Percentiles rank a stretch among this genome's conserved stretches.
Evolutionary conservation across 2,113 vertebrate species (phyloP).

Genomic region (Limnothrissa miodon): DNA sequence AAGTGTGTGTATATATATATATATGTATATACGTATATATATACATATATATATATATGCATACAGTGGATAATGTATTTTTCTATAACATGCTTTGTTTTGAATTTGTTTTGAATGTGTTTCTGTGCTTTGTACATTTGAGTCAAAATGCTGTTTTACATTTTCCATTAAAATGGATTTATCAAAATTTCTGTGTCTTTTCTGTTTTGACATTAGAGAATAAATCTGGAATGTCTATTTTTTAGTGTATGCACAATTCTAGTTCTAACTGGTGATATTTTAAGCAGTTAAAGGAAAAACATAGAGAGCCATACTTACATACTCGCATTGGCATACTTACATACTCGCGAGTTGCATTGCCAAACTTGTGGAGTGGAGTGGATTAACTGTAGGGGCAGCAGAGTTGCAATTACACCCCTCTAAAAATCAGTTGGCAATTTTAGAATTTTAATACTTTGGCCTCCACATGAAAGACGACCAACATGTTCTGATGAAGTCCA

Average conservation of each 20-base stretch:
- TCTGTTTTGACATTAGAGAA: neutral
- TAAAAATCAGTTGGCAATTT: no score
- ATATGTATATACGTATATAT: slow-evolving; percentile 49
- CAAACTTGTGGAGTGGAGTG: no score
- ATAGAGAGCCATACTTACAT: no score
- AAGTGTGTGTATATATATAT: slow-evolving; percentile 54
- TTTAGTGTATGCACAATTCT: neutral
- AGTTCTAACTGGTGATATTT: neutral
- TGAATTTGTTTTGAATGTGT: slow-evolving; percentile 51
- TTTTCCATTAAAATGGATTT: slow-evolving; percentile 53
- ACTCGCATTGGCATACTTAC: no score
- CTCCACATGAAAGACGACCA: no score
- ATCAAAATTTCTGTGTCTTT: slow-evolving; percentile 9
- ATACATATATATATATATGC: slow-evolving; percentile 48
- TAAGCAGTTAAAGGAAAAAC: no score
- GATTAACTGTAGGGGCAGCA: no score
- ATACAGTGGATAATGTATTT: slow-evolving; percentile 50
- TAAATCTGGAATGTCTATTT: neutral
- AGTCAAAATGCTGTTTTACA: slow-evolving; percentile 54
- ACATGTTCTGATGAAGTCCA: no score
- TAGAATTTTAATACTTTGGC: no score
- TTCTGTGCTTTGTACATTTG: slow-evolving; percentile 55
- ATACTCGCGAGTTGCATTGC: no score
- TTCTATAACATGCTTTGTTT: slow-evolving; percentile 53
- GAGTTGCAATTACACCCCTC: no score